Conservation (phyloP, 2,113 vertebrate species). For the Ctenomys sociabilis region DNA sequence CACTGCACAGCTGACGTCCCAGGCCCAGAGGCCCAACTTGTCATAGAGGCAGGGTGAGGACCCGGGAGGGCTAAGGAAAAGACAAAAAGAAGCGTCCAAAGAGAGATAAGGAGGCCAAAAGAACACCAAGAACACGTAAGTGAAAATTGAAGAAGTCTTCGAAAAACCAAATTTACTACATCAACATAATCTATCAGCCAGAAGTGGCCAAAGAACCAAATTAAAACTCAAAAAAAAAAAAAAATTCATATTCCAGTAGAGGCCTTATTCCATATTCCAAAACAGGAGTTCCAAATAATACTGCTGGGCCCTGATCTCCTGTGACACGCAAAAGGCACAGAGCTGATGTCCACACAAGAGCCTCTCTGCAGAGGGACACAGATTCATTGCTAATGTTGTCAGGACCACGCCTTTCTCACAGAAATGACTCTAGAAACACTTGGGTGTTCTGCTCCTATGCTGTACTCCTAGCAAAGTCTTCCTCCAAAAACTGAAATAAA, state of each 20-base stretch:
- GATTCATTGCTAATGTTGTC: background rate
- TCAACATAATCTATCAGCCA: background rate
- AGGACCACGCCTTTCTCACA: background rate
- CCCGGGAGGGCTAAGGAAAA: background rate
- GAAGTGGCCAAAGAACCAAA: background rate
- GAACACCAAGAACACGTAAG: background rate
- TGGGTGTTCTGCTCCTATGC: background rate
- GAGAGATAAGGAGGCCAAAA: background rate
- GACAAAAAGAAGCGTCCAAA: background rate
- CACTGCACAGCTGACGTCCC: background rate
- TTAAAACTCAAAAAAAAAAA: background rate
- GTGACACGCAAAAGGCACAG: background rate
- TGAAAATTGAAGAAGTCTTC: background rate
- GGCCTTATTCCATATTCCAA: too few relatives aligned
- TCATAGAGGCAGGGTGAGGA: rapidly evolving
- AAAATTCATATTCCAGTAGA: background rate
- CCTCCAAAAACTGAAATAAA: background rate
- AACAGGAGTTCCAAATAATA: background rate
- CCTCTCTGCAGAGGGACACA: background rate
- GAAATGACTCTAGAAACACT: background rate
- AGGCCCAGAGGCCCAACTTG: background rate
- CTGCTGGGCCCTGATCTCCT: background rate
- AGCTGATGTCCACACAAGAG: too few relatives aligned
- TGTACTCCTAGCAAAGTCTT: background rate
- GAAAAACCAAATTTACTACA: background rate